A percentile compares a stretch with the other conserved stretches of the same genome.
Evolutionary conservation across 2,797 vertebrate genomes (phyloP).

Genomic region (Zenarchopterus dispar): DNA sequence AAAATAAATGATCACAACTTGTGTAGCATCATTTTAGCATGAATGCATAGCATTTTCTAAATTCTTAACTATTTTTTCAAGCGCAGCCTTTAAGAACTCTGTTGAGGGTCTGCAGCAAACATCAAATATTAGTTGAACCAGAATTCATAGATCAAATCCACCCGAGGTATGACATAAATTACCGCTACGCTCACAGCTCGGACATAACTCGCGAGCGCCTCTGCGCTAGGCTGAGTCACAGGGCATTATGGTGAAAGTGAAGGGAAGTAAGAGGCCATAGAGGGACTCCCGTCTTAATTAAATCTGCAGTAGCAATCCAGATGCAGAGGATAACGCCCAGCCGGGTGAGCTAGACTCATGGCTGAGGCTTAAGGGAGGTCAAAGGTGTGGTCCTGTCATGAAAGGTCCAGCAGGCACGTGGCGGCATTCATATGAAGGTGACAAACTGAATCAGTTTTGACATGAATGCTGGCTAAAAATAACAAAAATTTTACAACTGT

Average conservation of each 20-base stretch:
- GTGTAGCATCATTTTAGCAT: no score
- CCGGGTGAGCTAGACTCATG: constrained; percentile 17
- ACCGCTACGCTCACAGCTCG: background rate
- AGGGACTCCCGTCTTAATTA: constrained; percentile 60
- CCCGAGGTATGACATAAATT: background rate
- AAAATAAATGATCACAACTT: background rate
- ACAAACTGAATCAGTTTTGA: constrained; percentile 27
- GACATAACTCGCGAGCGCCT: constrained; percentile 4
- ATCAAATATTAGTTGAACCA: constrained; percentile 18
- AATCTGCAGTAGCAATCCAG: constrained; percentile 56
- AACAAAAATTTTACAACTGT: constrained; percentile 39
- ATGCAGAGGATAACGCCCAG: constrained; percentile 48
- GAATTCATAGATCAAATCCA: constrained; percentile 14
- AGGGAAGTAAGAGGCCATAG: constrained; percentile 29
- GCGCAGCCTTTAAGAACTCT: no score
- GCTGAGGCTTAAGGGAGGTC: constrained; percentile 35
- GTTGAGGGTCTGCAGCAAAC: background rate
- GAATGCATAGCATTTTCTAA: no score
- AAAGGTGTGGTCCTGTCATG: constrained; percentile 33
- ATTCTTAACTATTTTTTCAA: no score
- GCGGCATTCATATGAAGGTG: constrained; percentile 5
- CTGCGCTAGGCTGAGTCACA: constrained; percentile 27
- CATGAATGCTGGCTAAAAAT: constrained; percentile 34
- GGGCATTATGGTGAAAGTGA: constrained; percentile 4
- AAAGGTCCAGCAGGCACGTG: background rate